Base-by-base conservation (phyloP, 2,888 invertebrate species). In the Lycophotia porphyrea region DNA sequence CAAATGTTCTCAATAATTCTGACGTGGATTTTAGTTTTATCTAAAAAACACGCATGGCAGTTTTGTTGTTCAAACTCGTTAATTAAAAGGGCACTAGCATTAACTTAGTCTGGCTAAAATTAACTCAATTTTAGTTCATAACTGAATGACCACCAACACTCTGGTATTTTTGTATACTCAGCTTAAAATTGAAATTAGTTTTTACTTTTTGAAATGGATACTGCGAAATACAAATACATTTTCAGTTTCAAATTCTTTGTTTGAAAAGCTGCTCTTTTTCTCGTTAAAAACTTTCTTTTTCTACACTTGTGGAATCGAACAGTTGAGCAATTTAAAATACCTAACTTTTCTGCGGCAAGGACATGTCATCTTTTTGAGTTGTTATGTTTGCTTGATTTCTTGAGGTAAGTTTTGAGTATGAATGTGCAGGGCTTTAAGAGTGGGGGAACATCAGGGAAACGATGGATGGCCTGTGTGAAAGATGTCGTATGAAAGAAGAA, bases 111-210 rank as follows among this genome's bases (percentile, higher is more conserved):
- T 24, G 39, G 15, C 5, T 47, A 27, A 67, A 47, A 58, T 58
- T 15, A 47, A 77, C 24, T 67, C 24, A 64, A 72, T 49, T 49
- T 78, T 9, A 21, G 52, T 1, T 67, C 47, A 21, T 71, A 63
- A 77, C 63, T 55, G 13, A 60, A 67, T 44, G 31, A 36, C 64
- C 31, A 18, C 5, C n/a, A 39, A 49, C 8, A 15, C 21, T 8
- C 31, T 2, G 7, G 36, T 31, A 11, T 36, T 24, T 61, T 31
- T 42, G 42, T n/a, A 27, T 52, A 60, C 27, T 60, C 5, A 24
- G 13, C 4, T 65, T 36, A 5, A 11, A 34, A 67, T n/a, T 5
- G 7, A 58, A 69, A 64, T 64, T 58, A 64, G 39, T 60, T 42
- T 65, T 9, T 31, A 49, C 1, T 24, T 44, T 49, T 55, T 34